A percentile compares a stretch with the other conserved stretches of the same genome.
Conservation (phyloP, 2,888 invertebrate species). For the Acanthococcus lagerstroemiae region DNA sequence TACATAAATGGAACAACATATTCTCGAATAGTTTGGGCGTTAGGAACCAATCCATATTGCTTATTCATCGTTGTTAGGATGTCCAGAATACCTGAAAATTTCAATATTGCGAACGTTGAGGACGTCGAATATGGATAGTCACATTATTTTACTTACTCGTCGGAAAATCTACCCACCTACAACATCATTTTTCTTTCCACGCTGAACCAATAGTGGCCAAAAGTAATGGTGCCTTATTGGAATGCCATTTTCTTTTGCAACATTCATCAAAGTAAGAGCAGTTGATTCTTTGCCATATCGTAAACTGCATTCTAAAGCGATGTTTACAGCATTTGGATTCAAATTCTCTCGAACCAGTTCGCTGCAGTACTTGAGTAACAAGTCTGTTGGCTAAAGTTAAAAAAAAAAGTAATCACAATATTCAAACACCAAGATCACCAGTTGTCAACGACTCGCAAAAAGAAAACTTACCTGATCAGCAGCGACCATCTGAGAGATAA, state of each 20-base stretch:
- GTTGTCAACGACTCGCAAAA: no score
- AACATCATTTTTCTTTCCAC: conserved; percentile 50
- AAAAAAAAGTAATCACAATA: no score
- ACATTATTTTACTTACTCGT: no score
- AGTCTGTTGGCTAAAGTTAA: no score
- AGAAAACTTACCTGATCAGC: conserved; percentile 9
- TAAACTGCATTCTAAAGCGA: conserved; percentile 55
- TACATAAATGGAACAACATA: conserved; percentile 62
- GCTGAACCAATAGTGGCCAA: conserved; percentile 67
- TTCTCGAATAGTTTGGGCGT: conserved; percentile 58
- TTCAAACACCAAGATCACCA: no score
- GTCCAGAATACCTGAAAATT: conserved; percentile 46
- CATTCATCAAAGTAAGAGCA: conserved; percentile 55
- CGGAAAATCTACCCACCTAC: conserved; percentile 42
- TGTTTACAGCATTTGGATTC: conserved; percentile 50
- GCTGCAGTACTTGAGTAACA: conserved; percentile 53
- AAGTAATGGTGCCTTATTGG: conserved; percentile 70
- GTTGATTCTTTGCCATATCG: conserved; percentile 47
- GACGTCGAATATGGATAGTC: background rate
- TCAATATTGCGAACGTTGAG: conserved; percentile 23
- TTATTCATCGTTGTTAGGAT: conserved; percentile 55
- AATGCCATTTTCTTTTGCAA: conserved; percentile 51
- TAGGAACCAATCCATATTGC: conserved; percentile 50
- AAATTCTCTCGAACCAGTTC: conserved; percentile 51
- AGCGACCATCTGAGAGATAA: conserved; percentile 54